Conservation (phyloP, 1,140 invertebrate species). For the Drosophila dunni region DNA sequence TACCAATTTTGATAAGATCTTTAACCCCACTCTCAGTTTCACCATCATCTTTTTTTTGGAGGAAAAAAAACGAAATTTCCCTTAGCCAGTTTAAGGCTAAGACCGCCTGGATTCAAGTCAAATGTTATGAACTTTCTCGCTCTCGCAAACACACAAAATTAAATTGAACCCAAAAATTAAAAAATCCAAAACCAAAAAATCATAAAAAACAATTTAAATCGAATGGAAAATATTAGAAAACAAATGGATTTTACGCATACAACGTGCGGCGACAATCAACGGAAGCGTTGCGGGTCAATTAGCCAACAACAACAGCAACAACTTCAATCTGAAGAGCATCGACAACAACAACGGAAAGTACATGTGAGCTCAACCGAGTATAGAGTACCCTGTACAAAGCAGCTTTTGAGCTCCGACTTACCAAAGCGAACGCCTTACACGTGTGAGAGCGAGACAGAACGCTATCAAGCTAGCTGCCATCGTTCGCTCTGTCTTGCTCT, state of each 20-base stretch:
- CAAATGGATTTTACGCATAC: slow-evolving; percentile 70
- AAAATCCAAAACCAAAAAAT: slow-evolving; percentile 4
- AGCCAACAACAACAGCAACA: slow-evolving; percentile 25
- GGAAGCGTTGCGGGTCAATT: slow-evolving; percentile 73
- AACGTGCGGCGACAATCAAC: slow-evolving; percentile 67
- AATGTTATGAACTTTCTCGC: slow-evolving; percentile 62
- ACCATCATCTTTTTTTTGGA: not conserved
- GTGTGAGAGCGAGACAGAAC: too few species aligned
- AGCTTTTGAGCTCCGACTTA: too few species aligned
- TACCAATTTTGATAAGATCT: too few species aligned
- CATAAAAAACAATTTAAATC: slow-evolving; percentile 48
- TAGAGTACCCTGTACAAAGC: too few species aligned
- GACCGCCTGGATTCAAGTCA: not conserved
- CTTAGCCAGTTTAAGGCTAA: slow-evolving; percentile 1
- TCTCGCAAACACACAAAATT: slow-evolving; percentile 32
- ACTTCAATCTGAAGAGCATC: not conserved
- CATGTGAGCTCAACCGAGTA: too few species aligned
- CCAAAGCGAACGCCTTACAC: too few species aligned
- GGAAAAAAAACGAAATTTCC: slow-evolving; percentile 12
- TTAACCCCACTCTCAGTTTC: too few species aligned
- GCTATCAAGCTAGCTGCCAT: too few species aligned
- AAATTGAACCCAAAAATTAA: not conserved
- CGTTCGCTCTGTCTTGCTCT: too few species aligned
- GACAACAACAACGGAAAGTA: slow-evolving; percentile 4
- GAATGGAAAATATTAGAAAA: slow-evolving; percentile 57